Percentiles rank a stretch among this genome's conserved stretches.
phyloP scores from a whole-genome alignment of 2,113 vertebrate genomes.

The Circaetus gallicus region DNA sequence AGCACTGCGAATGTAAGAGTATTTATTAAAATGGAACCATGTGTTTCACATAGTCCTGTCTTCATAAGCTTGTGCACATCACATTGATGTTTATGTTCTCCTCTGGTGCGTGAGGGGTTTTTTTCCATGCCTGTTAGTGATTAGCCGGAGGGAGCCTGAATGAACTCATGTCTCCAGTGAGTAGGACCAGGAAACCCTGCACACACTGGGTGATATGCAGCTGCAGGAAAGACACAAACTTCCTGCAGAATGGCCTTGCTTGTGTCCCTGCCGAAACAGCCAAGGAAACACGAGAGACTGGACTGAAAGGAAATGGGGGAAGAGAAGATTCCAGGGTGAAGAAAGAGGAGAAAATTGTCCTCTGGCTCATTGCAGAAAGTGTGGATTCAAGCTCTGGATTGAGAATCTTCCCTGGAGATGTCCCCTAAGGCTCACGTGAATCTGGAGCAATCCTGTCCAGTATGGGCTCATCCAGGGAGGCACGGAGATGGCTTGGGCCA shows the following conservation, averaged over 20 bases:
- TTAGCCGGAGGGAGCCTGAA: slow-evolving; percentile 15
- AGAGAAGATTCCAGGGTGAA: background rate
- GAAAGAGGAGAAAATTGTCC: background rate
- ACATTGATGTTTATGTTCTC: slow-evolving; percentile 60
- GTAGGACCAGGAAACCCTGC: slow-evolving; percentile 17
- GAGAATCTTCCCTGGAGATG: background rate
- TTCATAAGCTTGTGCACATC: slow-evolving; percentile 44
- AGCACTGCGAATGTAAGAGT: background rate
- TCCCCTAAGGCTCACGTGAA: background rate
- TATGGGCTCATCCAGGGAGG: background rate
- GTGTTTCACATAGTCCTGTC: slow-evolving; percentile 45
- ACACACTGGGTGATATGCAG: background rate
- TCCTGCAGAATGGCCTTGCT: background rate
- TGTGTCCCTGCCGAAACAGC: background rate
- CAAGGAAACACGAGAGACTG: fast-evolving
- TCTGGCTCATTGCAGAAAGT: background rate
- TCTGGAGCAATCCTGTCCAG: background rate
- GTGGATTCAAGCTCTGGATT: background rate
- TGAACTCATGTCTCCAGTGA: slow-evolving; percentile 62
- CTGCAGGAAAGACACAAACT: background rate
- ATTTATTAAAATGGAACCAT: slow-evolving; percentile 55
- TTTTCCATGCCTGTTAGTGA: slow-evolving; percentile 54
- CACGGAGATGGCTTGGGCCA: background rate
- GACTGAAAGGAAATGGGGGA: background rate
- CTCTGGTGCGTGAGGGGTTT: slow-evolving; percentile 47